Conservation (phyloP, 2,113 vertebrate genomes). For the Asarcornis scutulata region DNA sequence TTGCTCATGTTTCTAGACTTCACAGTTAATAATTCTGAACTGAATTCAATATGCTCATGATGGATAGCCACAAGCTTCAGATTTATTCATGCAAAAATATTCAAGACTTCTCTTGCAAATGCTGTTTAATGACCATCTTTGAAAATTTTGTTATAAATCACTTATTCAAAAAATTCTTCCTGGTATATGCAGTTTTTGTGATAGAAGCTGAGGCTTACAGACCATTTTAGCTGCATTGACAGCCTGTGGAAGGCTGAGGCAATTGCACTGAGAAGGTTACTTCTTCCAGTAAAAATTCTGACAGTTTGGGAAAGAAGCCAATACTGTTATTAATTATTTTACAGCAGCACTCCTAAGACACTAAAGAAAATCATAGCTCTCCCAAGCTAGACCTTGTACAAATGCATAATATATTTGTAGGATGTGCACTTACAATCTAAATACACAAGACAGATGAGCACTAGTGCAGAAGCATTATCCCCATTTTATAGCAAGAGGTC, state of each 20-base stretch:
- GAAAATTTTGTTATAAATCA: slow-evolving; percentile 55
- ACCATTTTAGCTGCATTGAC: neutral
- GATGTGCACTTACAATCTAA: neutral
- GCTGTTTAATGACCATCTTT: slow-evolving; percentile 47
- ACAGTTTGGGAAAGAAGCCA: neutral
- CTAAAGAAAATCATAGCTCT: neutral
- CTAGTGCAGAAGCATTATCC: neutral
- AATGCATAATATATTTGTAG: neutral
- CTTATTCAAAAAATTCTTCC: neutral
- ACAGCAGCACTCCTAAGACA: neutral
- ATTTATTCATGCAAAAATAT: slow-evolving; percentile 65
- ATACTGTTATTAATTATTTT: neutral
- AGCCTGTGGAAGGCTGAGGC: neutral
- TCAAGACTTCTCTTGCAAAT: slow-evolving; percentile 50
- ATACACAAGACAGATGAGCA: neutral
- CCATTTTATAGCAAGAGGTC: neutral
- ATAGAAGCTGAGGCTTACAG: neutral
- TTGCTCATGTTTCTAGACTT: slow-evolving; percentile 56
- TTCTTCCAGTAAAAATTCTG: neutral
- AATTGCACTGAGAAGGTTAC: neutral
- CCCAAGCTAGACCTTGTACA: neutral
- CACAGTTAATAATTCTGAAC: slow-evolving; percentile 57
- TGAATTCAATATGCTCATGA: slow-evolving; percentile 22
- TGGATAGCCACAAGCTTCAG: slow-evolving; percentile 39
- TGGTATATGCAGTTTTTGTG: neutral